phyloP scores from a whole-genome alignment of 1,140 invertebrate species.

The Pseudomyrmex gracilis region DNA sequence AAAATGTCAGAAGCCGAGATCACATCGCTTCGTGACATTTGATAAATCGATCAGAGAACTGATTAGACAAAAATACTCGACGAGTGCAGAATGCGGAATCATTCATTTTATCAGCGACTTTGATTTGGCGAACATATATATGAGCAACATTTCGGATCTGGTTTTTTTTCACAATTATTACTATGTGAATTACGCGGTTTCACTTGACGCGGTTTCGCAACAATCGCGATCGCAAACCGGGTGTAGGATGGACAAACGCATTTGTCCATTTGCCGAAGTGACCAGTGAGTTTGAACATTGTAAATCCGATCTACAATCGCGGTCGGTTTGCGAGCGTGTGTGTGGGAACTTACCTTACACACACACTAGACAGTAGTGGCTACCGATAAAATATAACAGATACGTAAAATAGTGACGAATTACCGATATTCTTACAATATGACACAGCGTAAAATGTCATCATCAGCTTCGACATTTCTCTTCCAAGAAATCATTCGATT shows the following conservation, averaged over 20 bases:
- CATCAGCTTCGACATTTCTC: neutral
- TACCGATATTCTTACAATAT: conserved; percentile 6
- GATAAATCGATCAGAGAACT: conserved; percentile 10
- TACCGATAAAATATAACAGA: conserved; percentile 1
- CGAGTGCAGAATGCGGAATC: conserved; percentile 1
- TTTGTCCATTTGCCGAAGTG: no score
- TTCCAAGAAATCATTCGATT: neutral
- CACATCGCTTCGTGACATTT: neutral
- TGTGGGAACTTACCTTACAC: neutral
- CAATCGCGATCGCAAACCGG: no score
- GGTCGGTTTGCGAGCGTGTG: no score
- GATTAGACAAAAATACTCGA: conserved; percentile 22
- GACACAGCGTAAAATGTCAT: neutral
- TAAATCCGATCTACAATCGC: no score
- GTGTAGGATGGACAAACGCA: no score
- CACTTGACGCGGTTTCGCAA: no score
- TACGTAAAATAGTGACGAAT: neutral
- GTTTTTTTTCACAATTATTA: neutral
- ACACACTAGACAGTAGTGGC: neutral
- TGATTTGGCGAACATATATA: neutral
- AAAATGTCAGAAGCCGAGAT: conserved; percentile 27
- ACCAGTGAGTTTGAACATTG: no score
- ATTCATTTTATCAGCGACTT: conserved; percentile 1
- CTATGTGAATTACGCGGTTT: neutral
- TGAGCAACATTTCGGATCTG: neutral